These are phyloP conservation scores for Platalea minor DNA, from an alignment of 2,797 vertebrate genomes.

Conservation along the genomic window DNA sequence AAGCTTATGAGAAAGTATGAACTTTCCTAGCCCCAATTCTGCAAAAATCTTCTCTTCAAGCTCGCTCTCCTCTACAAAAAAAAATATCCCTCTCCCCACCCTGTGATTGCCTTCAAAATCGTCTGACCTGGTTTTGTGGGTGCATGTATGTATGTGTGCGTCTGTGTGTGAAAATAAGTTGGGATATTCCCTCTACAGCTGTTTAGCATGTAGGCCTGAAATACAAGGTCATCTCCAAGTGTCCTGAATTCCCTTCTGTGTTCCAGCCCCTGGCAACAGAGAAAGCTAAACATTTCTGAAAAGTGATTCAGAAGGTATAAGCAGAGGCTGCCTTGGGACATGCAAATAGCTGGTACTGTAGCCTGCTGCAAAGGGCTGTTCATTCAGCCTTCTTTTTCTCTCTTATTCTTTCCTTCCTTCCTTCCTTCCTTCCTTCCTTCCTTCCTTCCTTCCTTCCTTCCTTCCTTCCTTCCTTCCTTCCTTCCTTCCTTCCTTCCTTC, in stretches of 20 bases:
- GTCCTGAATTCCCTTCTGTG: not conserved
- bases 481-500: too few relatives aligned
- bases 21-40: not conserved
- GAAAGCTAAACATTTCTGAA: not conserved
- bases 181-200: rapidly evolving
- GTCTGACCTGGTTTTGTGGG: not conserved
- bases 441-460: too few relatives aligned
- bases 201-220: not conserved
- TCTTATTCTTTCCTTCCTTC: too few relatives aligned
- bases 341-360: not conserved
- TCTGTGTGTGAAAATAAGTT: not conserved
- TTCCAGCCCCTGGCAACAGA: not conserved
- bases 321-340: not conserved
- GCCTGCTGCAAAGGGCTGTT: not conserved
- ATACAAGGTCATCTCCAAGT: not conserved
- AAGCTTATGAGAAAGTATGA: not conserved
- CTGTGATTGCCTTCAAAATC: not conserved
- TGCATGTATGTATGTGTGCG: rapidly evolving
- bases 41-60: not conserved
- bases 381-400: not conserved
- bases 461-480: too few relatives aligned
- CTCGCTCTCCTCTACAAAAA: not conserved
- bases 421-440: too few relatives aligned
- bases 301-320: not conserved
- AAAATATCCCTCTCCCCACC: rapidly evolving